These are phyloP conservation scores for Netta rufina DNA, from an alignment of 2,797 vertebrate species.

Conservation along the genomic window DNA sequence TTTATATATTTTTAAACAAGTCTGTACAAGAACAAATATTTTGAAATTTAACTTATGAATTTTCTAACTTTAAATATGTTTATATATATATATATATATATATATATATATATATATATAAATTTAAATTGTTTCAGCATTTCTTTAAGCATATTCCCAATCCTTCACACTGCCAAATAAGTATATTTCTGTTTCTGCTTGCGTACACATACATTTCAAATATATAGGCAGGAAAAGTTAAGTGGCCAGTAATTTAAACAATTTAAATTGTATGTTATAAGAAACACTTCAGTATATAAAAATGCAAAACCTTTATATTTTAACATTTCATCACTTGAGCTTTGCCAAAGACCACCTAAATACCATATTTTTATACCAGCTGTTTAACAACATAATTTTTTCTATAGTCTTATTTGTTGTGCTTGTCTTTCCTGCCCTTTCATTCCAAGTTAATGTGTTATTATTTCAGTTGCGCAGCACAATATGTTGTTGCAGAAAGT, in stretches of 20 bases:
- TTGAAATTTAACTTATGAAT: neutral
- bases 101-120: accelerated
- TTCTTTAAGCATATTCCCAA: neutral
- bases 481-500: neutral
- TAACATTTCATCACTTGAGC: neutral
- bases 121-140: neutral
- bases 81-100: accelerated
- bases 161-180: neutral
- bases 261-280: neutral
- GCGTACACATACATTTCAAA: neutral
- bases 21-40: neutral
- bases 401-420: neutral
- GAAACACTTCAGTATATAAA: neutral
- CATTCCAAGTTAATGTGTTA: neutral
- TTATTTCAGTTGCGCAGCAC: neutral
- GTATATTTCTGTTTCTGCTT: neutral
- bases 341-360: neutral
- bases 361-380: neutral
- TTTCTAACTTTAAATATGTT: neutral
- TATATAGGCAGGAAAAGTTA: neutral
- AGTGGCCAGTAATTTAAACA: neutral
- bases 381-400: neutral
- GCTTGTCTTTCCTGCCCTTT: neutral
- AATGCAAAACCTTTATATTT: neutral
- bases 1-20: neutral